Evolutionary conservation across 2,113 vertebrate species (phyloP).

Genomic region (Labeo catla): DNA sequence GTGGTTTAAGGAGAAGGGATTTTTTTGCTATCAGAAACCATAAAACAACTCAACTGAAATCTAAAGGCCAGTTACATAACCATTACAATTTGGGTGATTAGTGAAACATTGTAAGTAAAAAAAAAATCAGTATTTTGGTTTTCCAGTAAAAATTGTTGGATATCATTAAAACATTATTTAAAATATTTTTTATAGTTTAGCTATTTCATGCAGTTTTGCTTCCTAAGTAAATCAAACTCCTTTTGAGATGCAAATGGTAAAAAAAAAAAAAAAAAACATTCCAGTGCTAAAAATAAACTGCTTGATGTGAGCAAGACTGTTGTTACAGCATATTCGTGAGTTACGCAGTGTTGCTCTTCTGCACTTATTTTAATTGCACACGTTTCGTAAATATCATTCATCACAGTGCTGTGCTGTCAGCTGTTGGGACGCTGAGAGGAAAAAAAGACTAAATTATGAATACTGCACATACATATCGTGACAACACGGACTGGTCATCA

Average conservation of each 20-base stretch:
- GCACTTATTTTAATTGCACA: slow-evolving; percentile 32
- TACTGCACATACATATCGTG: slow-evolving; percentile 62
- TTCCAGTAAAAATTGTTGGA: neutral
- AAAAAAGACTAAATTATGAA: slow-evolving; percentile 55
- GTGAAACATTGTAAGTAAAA: neutral
- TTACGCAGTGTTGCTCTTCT: slow-evolving; percentile 27
- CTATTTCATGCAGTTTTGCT: neutral
- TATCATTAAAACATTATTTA: neutral
- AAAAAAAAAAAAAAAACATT: neutral
- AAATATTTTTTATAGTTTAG: neutral
- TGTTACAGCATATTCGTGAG: slow-evolving; percentile 46
- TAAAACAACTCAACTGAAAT: slow-evolving; percentile 61
- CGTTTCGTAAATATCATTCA: slow-evolving; percentile 37
- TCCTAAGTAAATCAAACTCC: neutral
- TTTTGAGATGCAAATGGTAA: neutral
- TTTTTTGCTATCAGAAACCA: slow-evolving; percentile 57
- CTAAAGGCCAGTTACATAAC: slow-evolving; percentile 33
- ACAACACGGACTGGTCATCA: slow-evolving; percentile 51
- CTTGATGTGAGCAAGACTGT: neutral
- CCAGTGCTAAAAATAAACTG: neutral
- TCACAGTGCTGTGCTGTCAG: slow-evolving; percentile 11
- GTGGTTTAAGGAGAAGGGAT: neutral
- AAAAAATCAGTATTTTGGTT: too few species aligned
- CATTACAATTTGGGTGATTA: neutral
- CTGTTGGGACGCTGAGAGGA: slow-evolving; percentile 45